phyloP scores from a whole-genome alignment of 2,888 invertebrate species.

The Trachelus iudaicus region DNA sequence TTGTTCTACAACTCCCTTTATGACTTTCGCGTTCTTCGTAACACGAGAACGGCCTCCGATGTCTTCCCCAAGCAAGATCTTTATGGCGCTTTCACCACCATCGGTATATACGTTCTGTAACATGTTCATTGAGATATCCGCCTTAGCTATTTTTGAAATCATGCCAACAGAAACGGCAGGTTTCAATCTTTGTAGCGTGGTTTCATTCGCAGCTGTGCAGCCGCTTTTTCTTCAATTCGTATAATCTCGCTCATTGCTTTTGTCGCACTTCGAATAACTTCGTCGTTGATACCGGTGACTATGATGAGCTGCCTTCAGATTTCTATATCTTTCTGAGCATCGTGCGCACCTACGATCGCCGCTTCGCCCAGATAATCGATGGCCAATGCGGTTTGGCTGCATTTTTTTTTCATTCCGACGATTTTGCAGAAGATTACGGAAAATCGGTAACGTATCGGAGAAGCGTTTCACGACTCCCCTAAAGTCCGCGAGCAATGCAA shows the following conservation, averaged over 20 bases:
- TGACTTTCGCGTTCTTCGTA: conserved; percentile 15
- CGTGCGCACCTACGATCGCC: no score
- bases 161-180: conserved; percentile 6
- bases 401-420: no score
- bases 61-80: conserved; percentile 17
- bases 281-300: no score
- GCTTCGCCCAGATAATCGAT: no score
- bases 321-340: no score
- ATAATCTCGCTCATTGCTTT: conserved; percentile 8
- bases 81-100: conserved; percentile 8
- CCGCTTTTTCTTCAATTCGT: neutral
- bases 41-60: conserved; percentile 12
- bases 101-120: conserved; percentile 6
- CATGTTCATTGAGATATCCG: conserved; percentile 12
- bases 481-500: no score
- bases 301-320: no score
- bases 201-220: neutral
- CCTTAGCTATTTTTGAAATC: conserved; percentile 18
- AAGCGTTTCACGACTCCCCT: no score
- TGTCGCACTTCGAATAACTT: no score
- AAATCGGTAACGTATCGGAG: no score
- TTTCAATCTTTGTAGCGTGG: conserved; percentile 3
- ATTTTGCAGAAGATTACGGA: no score
- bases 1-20: conserved; percentile 9
- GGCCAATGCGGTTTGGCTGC: no score